Conservation (phyloP, 2,888 invertebrate genomes). For the Hydropsyche betteni region DNA sequence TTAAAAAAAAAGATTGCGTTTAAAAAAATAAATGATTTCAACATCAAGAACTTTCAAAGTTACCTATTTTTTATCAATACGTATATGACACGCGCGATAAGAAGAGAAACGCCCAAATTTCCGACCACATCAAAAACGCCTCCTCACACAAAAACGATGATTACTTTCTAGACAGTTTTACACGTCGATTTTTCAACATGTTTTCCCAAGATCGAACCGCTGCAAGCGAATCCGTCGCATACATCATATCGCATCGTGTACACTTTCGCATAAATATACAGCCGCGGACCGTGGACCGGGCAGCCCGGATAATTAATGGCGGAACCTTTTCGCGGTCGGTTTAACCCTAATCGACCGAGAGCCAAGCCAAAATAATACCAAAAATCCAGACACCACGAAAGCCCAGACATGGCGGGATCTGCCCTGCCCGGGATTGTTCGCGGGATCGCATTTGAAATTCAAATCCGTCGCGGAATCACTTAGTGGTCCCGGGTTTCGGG, state of each 20-base stretch:
- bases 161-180: too few species aligned
- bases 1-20: too few species aligned
- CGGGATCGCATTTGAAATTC: constrained; percentile 34
- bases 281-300: constrained; percentile 11
- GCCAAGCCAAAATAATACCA: background rate
- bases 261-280: constrained; percentile 15
- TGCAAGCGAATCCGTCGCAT: background rate
- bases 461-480: constrained; percentile 28
- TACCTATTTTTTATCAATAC: too few species aligned
- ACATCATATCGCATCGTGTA: constrained; percentile 18
- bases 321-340: constrained; percentile 33
- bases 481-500: background rate
- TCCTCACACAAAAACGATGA: too few species aligned
- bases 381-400: background rate
- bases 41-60: too few species aligned
- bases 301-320: constrained; percentile 27
- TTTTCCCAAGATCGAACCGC: background rate
- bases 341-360: constrained; percentile 33
- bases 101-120: too few species aligned
- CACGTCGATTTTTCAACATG: too few species aligned
- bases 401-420: too few species aligned
- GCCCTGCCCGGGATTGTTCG: constrained; percentile 6
- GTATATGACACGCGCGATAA: too few species aligned
- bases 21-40: too few species aligned
- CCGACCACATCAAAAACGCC: too few species aligned